Evolutionary conservation across 2,113 vertebrate genomes (phyloP), one percentile per base, ranked within the genome.

Genomic region (Urocynchramus pylzowi): DNA sequence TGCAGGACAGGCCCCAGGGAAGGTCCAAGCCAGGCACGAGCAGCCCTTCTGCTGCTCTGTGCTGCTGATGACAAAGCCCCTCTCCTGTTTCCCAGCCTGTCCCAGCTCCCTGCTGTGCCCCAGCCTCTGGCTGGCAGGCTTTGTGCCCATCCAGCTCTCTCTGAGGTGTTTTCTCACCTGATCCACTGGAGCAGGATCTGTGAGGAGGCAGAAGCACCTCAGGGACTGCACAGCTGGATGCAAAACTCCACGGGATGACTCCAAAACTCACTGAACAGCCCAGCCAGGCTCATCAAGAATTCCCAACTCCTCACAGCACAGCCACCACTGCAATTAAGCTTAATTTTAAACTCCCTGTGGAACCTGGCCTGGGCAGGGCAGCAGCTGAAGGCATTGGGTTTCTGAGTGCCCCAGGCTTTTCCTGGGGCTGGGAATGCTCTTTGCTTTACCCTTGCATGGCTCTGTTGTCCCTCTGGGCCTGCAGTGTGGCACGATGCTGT

Each of bases 41-140:
- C 50, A 78, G 45, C 60, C n/a, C 24, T 24, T 56, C 41, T 60
- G 50, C 92, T 64, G 53, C 75, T 77, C 64, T 19, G 37, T 1
- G 0, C 1, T 41, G 17, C 57, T 2, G 2, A 1, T 75, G 16
- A 4, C 28, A 50, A 33, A 54, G 19, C 33, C 16, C 8, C 24
- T 23, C 33, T 57, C 35, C 69, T 7, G 4, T 37, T 64, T 22
- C 9, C 60, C 54, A 54, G 24, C 53, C 11, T 4, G 6, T 26
- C 50, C 54, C 71, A 18, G 30, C 59, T 68, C 35, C 27, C 59
- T 74, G 47, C 42, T 5, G 0, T 17, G 17, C 33, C 49, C 54
- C 50, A 42, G 47, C 31, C 50, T 56, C 24, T 60, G 56, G 13
- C 50, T 79, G 1, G 0, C 6, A 7, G 69, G 15, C 27, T 67